Conservation (phyloP, 2,888 invertebrate genomes). For the Cantharis nigra region DNA sequence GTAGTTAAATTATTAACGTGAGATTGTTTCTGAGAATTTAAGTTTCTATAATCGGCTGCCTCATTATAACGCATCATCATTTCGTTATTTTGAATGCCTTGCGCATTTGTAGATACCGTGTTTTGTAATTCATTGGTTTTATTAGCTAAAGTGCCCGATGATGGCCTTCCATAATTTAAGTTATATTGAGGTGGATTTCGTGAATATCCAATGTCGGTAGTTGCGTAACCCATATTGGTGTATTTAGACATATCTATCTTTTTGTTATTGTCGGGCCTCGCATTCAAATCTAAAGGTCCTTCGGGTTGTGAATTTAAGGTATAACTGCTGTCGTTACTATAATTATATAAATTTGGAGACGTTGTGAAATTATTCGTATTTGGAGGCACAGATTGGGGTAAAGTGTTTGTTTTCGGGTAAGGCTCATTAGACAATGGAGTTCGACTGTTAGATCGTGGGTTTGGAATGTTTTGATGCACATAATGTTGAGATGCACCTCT, state of each 20-base stretch:
- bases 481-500: slow-evolving; percentile 37
- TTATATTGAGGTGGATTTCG: slow-evolving; percentile 36
- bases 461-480: slow-evolving; percentile 48
- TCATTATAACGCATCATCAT: slow-evolving; percentile 29
- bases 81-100: slow-evolving; percentile 22
- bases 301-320: slow-evolving; percentile 45
- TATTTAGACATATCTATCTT: slow-evolving; percentile 52
- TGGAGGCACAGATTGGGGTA: slow-evolving; percentile 23
- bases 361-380: slow-evolving; percentile 47
- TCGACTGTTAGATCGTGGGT: slow-evolving; percentile 40
- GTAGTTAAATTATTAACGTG: slow-evolving; percentile 10
- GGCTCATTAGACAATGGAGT: background rate
- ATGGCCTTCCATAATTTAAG: slow-evolving; percentile 29
- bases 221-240: slow-evolving; percentile 52
- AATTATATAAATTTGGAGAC: slow-evolving; percentile 37
- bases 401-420: background rate
- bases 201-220: slow-evolving; percentile 46
- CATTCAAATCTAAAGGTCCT: slow-evolving; percentile 31
- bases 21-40: slow-evolving; percentile 1
- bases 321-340: slow-evolving; percentile 40
- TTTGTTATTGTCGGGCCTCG: slow-evolving; percentile 37
- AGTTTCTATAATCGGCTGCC: slow-evolving; percentile 5
- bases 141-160: slow-evolving; percentile 6
- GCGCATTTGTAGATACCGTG: slow-evolving; percentile 16
- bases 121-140: slow-evolving; percentile 26